Conservation (phyloP, 1,140 invertebrate genomes). For the Galleria mellonella region DNA sequence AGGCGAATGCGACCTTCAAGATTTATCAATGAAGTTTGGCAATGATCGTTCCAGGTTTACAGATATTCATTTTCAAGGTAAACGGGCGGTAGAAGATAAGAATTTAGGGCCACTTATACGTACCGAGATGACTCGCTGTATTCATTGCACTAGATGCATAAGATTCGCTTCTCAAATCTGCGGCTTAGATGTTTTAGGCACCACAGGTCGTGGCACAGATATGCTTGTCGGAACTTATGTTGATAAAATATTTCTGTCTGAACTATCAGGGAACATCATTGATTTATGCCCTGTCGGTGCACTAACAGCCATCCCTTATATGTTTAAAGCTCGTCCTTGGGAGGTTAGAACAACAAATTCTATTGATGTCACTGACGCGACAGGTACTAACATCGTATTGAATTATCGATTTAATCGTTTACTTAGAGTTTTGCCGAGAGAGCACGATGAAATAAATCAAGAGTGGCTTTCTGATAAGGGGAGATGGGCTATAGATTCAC, state of each 20-base stretch:
- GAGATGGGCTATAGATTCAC: constrained; percentile 84
- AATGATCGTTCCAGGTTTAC: constrained; percentile 95
- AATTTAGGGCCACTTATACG: constrained; percentile 86
- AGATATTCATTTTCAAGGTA: constrained; percentile 94
- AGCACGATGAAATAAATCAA: constrained; percentile 86
- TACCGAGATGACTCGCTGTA: constrained; percentile 88
- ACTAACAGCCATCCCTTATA: constrained; percentile 97
- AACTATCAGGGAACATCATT: constrained; percentile 98
- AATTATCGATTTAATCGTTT: constrained; percentile 82
- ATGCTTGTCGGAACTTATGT: constrained; percentile 97
- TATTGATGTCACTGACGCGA: constrained; percentile 85
- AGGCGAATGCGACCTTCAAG: constrained; percentile 98
- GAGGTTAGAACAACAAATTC: constrained; percentile 79
- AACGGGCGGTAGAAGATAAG: constrained; percentile 88
- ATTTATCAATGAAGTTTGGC: constrained; percentile 98
- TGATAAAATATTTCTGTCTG: constrained; percentile 97
- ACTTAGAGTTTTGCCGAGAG: constrained; percentile 81
- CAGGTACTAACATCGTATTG: constrained; percentile 85
- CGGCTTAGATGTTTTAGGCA: constrained; percentile 86
- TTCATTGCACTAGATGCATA: constrained; percentile 88
- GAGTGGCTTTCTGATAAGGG: constrained; percentile 89
- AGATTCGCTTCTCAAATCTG: constrained; percentile 84
- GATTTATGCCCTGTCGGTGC: constrained; percentile 99
- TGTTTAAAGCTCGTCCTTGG: constrained; percentile 83
- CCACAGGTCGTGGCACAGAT: constrained; percentile 79